Base-by-base conservation (phyloP, 1,140 invertebrate species). In the Heliothis subflexa region DNA sequence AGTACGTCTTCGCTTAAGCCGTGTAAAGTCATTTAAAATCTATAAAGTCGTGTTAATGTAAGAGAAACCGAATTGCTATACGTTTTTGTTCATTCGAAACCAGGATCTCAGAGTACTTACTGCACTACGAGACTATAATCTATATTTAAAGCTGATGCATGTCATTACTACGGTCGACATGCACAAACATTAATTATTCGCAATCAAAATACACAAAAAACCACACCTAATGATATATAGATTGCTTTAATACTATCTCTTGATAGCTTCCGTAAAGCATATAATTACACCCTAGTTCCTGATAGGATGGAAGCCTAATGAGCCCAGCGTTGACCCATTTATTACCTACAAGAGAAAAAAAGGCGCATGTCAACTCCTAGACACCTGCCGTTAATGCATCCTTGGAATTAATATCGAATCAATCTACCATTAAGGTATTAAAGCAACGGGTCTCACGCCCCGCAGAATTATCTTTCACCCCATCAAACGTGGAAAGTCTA, bases 361-460 rank as follows among this genome's bases (percentile, higher is more conserved):
- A 80, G 84, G 84, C 81, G 14, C 84, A 84, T 79, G 79, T 64
- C 74, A 77, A 77, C 74, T 55, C 40, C 74, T 66, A 68, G 50
- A 45, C 74, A 77, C 74, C 74, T 68, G 62, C 62, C n/a, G 49
- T 81, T 64, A 50, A 40, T 76, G 86, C 89, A 92, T 85, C 86
- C 87, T 85, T 89, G 88, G 85, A 89, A 93, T 94, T 94, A 94
- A 94, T 93, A 92, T 94, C 91, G 86, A 94, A 93, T 94, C 91
- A 94, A 90, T 93, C 85, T 86, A 85, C 87, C 91, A 92, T 94
- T 94, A 94, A 87, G 89, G 86, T 89, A 92, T 94, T 94, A 94
- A 88, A 90, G 86, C 89, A 91, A 92, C 88, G 90, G 86, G 85
- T 91, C 88, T 87, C 91, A 92, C 90, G 90, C 89, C 89, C 92